Base-by-base conservation (phyloP, 2,888 invertebrate species). In the Drosophila borborema region DNA sequence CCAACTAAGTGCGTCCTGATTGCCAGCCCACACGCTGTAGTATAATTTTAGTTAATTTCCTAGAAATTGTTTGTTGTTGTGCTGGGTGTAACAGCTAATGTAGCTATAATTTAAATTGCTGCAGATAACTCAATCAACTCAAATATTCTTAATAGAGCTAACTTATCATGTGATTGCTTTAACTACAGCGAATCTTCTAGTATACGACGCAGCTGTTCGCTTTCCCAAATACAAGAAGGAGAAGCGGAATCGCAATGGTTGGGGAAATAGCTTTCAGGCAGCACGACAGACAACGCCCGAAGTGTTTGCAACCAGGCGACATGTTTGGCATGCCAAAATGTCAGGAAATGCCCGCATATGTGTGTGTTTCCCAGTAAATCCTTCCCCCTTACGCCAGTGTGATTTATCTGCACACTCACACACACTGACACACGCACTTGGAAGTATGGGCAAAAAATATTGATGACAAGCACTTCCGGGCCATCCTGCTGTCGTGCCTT, bases 401-500 rank as follows among this genome's bases (percentile, higher is more conserved):
- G 80, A 78, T 80, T 78, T 78, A 78, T 80, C 68, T 76, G 53
- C 68, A 41, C 54, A 79, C 77, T 78, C 58, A 58, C 67, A n/a
- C 59, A 46, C 60, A 46, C 49, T 3, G 10, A 59, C 38, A 36
- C 58, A 58, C 62, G 14, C 18, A 54, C 40, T 31, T 40, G 16
- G 48, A 18, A 54, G 46, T 45, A 20, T 45, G 65, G 54, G 40
- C 34, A 46, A 61, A 71, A 62, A 78, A 88, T 83, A 89, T 89
- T 86, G 88, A 84, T 85, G 85, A 89, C 89, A 85, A 78, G 85
- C 89, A 89, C 84, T 85, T 89, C 85, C 85, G 89, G 84, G 73
- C 71, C 73, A 55, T 34, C 68, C 81, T 71, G 66, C 70, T 67
- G 68, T 23, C 67, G 66, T 68, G 67, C 58, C 84, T 69, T 74